phyloP scores from a whole-genome alignment of 2,888 invertebrate species.

The Ypsolopha sequella region DNA sequence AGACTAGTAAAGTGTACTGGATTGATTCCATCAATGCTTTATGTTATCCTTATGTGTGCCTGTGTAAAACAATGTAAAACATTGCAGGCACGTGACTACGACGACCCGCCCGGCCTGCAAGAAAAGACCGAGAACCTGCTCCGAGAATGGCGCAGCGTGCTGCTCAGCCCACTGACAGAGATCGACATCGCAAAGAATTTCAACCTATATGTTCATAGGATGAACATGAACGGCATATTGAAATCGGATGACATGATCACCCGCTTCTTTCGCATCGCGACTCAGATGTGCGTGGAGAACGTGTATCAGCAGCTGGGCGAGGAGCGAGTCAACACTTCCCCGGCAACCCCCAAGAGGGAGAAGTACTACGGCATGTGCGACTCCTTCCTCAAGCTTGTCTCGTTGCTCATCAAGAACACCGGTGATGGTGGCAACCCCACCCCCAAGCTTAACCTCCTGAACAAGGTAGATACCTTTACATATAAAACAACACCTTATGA shows the following conservation, averaged over 20 bases:
- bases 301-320: constrained; percentile 89
- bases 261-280: constrained; percentile 95
- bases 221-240: constrained; percentile 91
- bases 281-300: constrained; percentile 95
- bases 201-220: constrained; percentile 93
- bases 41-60: too few species aligned
- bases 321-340: constrained; percentile 73
- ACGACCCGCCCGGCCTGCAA: constrained; percentile 93
- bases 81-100: constrained; percentile 78
- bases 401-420: constrained; percentile 94
- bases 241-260: constrained; percentile 98
- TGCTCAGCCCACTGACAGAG: constrained; percentile 83
- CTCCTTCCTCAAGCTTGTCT: constrained; percentile 93
- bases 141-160: constrained; percentile 95
- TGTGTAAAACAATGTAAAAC: too few species aligned
- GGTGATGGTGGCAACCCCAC: constrained; percentile 91
- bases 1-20: too few species aligned
- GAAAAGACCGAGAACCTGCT: constrained; percentile 96
- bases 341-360: constrained; percentile 76
- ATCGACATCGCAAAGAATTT: constrained; percentile 93
- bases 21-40: too few species aligned
- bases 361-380: constrained; percentile 97
- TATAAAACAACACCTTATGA: too few species aligned
- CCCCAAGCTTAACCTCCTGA: constrained; percentile 97
- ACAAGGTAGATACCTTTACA: constrained; percentile 75